phyloP scores from a whole-genome alignment of 2,888 invertebrate genomes.

The Thysanoteuthis rhombus region DNA sequence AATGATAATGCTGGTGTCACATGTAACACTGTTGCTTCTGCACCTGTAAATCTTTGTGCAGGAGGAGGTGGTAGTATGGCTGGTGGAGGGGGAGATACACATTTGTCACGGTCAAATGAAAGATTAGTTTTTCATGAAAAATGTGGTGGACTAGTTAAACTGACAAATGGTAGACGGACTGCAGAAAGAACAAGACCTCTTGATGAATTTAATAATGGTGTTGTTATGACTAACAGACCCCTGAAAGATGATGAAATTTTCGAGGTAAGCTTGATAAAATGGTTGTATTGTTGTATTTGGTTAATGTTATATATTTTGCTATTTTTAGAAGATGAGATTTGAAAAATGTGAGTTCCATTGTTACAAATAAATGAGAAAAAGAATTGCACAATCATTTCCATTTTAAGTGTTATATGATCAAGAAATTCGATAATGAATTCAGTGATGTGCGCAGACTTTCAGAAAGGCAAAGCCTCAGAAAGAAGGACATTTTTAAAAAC shows the following conservation, averaged over 20 bases:
- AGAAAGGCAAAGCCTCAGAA: too few relatives aligned
- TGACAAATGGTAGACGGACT: conserved; percentile 59
- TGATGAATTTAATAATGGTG: conserved; percentile 68
- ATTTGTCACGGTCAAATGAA: conserved; percentile 48
- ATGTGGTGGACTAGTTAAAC: conserved; percentile 86
- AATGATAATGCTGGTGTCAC: conserved; percentile 32
- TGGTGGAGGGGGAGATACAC: conserved; percentile 30
- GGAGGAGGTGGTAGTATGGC: conserved; percentile 27
- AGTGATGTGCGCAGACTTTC: too few relatives aligned
- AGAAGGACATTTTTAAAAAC: too few relatives aligned
- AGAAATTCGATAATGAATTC: too few relatives aligned
- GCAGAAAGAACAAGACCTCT: conserved; percentile 64
- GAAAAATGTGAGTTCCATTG: too few relatives aligned
- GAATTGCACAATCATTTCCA: too few relatives aligned
- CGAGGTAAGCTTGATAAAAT: conserved; percentile 57
- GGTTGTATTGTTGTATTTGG: not conserved
- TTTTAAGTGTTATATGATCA: too few relatives aligned
- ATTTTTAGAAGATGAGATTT: too few relatives aligned
- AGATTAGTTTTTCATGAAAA: conserved; percentile 83
- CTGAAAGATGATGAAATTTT: conserved; percentile 65
- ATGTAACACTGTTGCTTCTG: not conserved
- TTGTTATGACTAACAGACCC: conserved; percentile 67
- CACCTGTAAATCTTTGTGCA: not conserved
- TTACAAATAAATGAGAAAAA: too few relatives aligned
- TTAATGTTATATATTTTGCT: not conserved